Conservation (phyloP, 1,140 invertebrate genomes). For the Heliothis virescens region DNA sequence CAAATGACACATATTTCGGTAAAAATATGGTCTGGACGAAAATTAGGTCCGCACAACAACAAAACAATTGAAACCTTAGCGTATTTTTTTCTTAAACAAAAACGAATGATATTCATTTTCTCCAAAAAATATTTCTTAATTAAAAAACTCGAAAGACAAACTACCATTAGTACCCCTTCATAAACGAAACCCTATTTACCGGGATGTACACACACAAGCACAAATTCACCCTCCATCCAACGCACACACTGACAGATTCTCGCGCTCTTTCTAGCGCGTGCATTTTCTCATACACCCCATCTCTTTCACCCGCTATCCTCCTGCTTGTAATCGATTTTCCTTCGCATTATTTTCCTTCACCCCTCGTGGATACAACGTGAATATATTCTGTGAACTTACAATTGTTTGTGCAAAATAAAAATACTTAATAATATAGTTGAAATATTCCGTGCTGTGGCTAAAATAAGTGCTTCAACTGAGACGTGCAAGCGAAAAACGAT, state of each 20-base stretch:
- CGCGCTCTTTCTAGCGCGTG: constrained; percentile 41
- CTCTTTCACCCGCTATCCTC: not conserved
- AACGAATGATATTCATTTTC: too few species aligned
- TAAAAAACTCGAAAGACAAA: constrained; percentile 17
- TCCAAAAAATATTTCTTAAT: too few species aligned
- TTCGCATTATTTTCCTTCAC: constrained; percentile 42
- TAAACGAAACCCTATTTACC: constrained; percentile 61
- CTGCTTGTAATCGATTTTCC: constrained; percentile 42
- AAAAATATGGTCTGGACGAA: too few species aligned
- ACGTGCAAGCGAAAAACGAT: not conserved
- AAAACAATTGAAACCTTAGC: not conserved
- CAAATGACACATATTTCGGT: too few species aligned
- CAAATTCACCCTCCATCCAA: constrained; percentile 51
- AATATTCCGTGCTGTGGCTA: not conserved
- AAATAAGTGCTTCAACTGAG: not conserved
- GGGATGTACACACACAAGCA: constrained; percentile 64
- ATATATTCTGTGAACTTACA: too few species aligned
- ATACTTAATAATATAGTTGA: not conserved
- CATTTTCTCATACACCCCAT: not conserved
- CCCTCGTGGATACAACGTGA: constrained; percentile 30
- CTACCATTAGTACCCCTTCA: constrained; percentile 55
- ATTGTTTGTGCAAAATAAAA: constrained; percentile 39
- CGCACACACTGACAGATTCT: constrained; percentile 54
- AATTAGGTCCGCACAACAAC: too few species aligned
- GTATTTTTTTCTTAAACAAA: not conserved